Conservation (phyloP, 2,797 vertebrate genomes). For the Hybognathus amarus region DNA sequence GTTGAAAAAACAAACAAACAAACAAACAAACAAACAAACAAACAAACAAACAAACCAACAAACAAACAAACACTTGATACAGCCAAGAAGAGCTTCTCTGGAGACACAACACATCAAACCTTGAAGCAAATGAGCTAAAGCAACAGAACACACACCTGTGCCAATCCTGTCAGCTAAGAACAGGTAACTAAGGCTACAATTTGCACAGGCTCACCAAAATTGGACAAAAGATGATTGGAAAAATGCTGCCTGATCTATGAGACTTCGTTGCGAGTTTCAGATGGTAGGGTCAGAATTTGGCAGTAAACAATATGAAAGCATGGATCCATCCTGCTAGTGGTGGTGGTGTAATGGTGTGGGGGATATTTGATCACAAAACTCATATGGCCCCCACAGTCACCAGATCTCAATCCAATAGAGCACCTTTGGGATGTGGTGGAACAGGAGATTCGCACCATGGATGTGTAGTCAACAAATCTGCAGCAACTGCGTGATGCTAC, state of each 20-base stretch:
- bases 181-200: not conserved
- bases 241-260: not conserved
- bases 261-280: slow-evolving; percentile 14
- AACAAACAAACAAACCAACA: too few species aligned
- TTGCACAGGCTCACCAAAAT: not conserved
- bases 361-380: not conserved
- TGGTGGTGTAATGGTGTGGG: not conserved
- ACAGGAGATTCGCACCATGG: slow-evolving; percentile 61
- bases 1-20: not conserved
- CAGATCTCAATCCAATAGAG: slow-evolving; percentile 47
- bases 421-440: slow-evolving; percentile 57
- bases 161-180: not conserved
- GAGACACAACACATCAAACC: not conserved
- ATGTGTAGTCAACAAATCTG: slow-evolving; percentile 70
- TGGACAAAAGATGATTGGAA: not conserved
- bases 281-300: slow-evolving; percentile 49
- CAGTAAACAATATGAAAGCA: slow-evolving; percentile 49
- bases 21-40: not conserved
- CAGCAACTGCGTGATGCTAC: slow-evolving; percentile 25
- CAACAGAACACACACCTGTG: too few species aligned
- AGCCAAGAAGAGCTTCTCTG: not conserved
- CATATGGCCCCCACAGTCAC: slow-evolving; percentile 26
- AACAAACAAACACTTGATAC: not conserved
- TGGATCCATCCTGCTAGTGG: slow-evolving; percentile 25
- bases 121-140: not conserved